Base-by-base conservation (phyloP, 1,140 invertebrate species). In the Mya arenaria region DNA sequence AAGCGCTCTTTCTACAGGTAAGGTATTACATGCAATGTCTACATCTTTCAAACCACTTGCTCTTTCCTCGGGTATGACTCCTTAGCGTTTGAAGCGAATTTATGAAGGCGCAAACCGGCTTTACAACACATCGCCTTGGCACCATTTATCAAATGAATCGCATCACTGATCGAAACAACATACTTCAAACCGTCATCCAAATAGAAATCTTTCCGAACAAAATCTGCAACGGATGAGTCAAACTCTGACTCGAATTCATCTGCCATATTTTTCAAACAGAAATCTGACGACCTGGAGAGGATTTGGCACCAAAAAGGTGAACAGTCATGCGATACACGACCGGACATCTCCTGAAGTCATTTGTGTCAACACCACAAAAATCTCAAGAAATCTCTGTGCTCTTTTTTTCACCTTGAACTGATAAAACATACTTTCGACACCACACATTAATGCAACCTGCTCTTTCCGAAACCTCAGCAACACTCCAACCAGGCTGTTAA, bases 361-460 rank as follows among this genome's bases (percentile, higher is more conserved):
- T n/a, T n/a, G n/a, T n/a, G n/a, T n/a, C n/a, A n/a, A n/a, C n/a
- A n/a, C n/a, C n/a, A n/a, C n/a, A n/a, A n/a, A n/a, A n/a, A n/a
- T n/a, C n/a, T n/a, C n/a, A n/a, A n/a, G n/a, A n/a, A n/a, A n/a
- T n/a, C n/a, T n/a, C n/a, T n/a, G n/a, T n/a, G n/a, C n/a, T n/a
- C n/a, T n/a, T n/a, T n/a, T n/a, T n/a, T n/a, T n/a, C n/a, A n/a
- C n/a, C 13, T 60, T 63, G 34, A 89, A 65, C 41, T 88, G 87
- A 34, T 89, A 74, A 34, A 89, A 90, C 90, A 91, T 91, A 0
- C 32, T n/a, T 44, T 86, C 79, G 4, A 91, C 86, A 74, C 91
- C 88, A 2, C 82, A 86, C 8, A 65, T 75, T 15, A 92, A 48
- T 3, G 87, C 88, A 5, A 90, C 73, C 5, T 15, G 63, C 15